Conservation (phyloP, 1,140 invertebrate genomes). For the Melitaea cinxia region DNA sequence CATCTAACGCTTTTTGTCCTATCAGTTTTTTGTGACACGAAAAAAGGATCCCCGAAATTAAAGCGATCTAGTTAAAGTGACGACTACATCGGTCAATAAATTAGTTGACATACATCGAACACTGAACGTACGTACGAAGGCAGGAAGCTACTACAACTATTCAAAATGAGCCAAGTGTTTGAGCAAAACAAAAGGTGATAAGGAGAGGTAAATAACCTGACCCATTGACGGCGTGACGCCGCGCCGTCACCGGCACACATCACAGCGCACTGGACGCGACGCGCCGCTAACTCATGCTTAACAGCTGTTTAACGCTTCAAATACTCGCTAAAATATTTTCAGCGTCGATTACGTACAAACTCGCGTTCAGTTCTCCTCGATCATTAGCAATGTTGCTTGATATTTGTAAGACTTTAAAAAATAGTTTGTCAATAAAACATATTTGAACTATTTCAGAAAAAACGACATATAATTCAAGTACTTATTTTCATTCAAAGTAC, state of each 20-base stretch:
- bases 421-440: not conserved
- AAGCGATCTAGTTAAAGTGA: not conserved
- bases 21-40: constrained; percentile 37
- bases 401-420: not conserved
- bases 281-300: constrained; percentile 47
- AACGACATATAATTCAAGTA: constrained; percentile 47
- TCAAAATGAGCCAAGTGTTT: constrained; percentile 65
- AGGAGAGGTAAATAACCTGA: constrained; percentile 79
- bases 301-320: constrained; percentile 64
- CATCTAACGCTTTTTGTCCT: constrained; percentile 37
- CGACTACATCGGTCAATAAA: not conserved
- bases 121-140: constrained; percentile 2
- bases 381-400: not conserved
- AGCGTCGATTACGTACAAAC: constrained; percentile 41
- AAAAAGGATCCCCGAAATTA: constrained; percentile 14
- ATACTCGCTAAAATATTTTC: constrained; percentile 62
- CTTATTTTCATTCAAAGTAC: constrained; percentile 78
- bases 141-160: constrained; percentile 40
- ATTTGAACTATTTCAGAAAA: not conserved
- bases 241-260: constrained; percentile 45
- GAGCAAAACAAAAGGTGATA: constrained; percentile 81
- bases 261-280: constrained; percentile 39
- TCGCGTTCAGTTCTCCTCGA: constrained; percentile 11
- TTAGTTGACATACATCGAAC: not conserved
- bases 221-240: constrained; percentile 72